Evolutionary conservation across 2,888 invertebrate genomes (phyloP), one percentile per base, ranked within the genome.

Genomic region (Tigriopus californicus): DNA sequence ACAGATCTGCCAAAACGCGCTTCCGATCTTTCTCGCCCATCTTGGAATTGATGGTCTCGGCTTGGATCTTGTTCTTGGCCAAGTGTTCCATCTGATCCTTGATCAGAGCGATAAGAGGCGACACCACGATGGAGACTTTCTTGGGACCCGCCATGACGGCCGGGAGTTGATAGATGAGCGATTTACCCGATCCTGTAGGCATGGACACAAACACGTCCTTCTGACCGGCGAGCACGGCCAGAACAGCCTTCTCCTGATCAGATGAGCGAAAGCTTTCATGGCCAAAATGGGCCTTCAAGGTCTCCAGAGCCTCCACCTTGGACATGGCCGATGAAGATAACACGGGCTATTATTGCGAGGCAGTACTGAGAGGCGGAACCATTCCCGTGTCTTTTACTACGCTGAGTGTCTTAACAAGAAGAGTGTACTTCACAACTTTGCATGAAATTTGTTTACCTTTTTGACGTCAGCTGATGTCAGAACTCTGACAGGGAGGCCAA

Each of bases 131-230:
- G 6, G 95, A 85, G 62, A 97, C 78, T 71, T 84, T 81, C 66
- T 81, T 77, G 2, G 22, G 22, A 59, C 82, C 79, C 64, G 81
- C 79, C 66, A 91, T 74, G 64, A 92, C 78, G 1, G 94, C 91
- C 41, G 98, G 98, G 64, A 98, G 75, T 72, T 97, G 97, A 73
- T 90, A 98, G 71, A 95, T 95, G 20, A 98, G 74, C 0, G 95
- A 97, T 74, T 98, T 98, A 44, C 98, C 98, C 42, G 87, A 85
- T 15, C 98, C 98, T 5, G 98, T 99, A 1, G 98, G 98, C 92
- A 98, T 94, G 63, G 89, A 92, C 12, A 98, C 82, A 70, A 86
- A 91, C 1, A 94, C 86, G 80, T 98, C 97, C 66, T 81, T 77
- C 65, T 82, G 55, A 73, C 76, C 77, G 46, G 78, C 79, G 65